These are phyloP conservation scores for Latheticus oryzae DNA, from an alignment of 2,888 invertebrate genomes.

Conservation along the genomic window DNA sequence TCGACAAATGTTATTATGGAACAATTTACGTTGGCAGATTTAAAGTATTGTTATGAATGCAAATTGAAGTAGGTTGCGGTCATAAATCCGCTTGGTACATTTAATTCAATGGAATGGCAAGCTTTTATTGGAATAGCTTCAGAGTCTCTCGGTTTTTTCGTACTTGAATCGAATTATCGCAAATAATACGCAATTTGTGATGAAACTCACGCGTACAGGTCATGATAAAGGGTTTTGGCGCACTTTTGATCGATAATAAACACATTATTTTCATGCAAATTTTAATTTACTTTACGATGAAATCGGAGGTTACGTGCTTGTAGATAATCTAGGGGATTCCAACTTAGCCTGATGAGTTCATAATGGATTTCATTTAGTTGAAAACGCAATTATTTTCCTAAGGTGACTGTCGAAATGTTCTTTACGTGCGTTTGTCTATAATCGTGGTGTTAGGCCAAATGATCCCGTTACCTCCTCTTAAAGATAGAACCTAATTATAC, in stretches of 20 bases:
- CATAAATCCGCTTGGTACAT: conserved; percentile 18
- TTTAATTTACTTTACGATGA: conserved; percentile 38
- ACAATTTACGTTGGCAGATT: conserved; percentile 15
- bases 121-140: conserved; percentile 7
- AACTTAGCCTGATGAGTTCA: conserved; percentile 34
- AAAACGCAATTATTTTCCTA: conserved; percentile 28
- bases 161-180: conserved; percentile 13
- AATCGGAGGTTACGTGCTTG: conserved; percentile 38
- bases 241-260: conserved; percentile 31
- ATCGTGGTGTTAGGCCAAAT: neutral
- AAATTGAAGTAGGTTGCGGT: conserved; percentile 14
- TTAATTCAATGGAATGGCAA: conserved; percentile 14
- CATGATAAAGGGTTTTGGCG: conserved; percentile 25
- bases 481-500: conserved; percentile 13
- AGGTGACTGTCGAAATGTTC: conserved; percentile 19
- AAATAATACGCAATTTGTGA: conserved; percentile 25
- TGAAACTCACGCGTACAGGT: conserved; percentile 15
- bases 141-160: conserved; percentile 4
- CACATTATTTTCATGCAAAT: conserved; percentile 40
- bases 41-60: conserved; percentile 27
- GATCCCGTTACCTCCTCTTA: neutral
- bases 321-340: conserved; percentile 38
- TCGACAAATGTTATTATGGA: conserved; percentile 12
- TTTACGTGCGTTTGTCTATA: no score
- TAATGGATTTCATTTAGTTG: conserved; percentile 39